Percentiles rank a stretch among this genome's conserved stretches.
Conservation (phyloP, 35 echinoderm and acorn worm species). For the Heliocidaris erythrogramma region DNA sequence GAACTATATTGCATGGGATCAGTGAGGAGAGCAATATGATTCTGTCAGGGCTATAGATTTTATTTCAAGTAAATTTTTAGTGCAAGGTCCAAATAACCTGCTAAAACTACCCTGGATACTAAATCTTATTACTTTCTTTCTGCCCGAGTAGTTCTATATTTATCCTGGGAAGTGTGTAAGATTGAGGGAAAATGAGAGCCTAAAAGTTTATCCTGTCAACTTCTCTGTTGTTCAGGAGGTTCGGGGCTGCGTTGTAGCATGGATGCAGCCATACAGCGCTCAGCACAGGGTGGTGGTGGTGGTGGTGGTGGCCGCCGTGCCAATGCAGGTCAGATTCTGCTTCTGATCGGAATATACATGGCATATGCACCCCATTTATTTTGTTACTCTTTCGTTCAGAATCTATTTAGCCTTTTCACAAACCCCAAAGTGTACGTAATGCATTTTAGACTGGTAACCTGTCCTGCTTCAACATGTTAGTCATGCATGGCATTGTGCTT, state of each 20-base stretch:
- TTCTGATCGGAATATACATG: conserved; percentile 26
- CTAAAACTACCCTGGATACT: too few species aligned
- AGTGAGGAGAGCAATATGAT: too few species aligned
- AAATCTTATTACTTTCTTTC: too few species aligned
- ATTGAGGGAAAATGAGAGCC: neutral
- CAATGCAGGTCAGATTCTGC: conserved; percentile 1
- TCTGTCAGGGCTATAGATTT: too few species aligned
- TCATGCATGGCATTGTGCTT: neutral
- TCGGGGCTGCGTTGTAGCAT: conserved; percentile 14
- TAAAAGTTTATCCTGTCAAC: conserved; percentile 19
- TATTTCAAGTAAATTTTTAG: too few species aligned
- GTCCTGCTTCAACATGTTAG: neutral
- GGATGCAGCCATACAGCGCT: conserved; percentile 25
- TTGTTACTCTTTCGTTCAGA: neutral
- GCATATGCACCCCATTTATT: conserved; percentile 17
- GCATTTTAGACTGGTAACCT: neutral
- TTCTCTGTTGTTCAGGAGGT: conserved; percentile 25
- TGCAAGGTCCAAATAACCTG: too few species aligned
- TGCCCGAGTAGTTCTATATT: too few species aligned
- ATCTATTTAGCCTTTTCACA: neutral
- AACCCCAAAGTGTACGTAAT: neutral
- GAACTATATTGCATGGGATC: too few species aligned
- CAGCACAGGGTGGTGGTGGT: conserved; percentile 20
- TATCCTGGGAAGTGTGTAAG: too few species aligned
- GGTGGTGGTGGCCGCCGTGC: conserved; percentile 12